Evolutionary conservation across 2,888 invertebrate species (phyloP).

Genomic region (Herminia tarsipennalis): DNA sequence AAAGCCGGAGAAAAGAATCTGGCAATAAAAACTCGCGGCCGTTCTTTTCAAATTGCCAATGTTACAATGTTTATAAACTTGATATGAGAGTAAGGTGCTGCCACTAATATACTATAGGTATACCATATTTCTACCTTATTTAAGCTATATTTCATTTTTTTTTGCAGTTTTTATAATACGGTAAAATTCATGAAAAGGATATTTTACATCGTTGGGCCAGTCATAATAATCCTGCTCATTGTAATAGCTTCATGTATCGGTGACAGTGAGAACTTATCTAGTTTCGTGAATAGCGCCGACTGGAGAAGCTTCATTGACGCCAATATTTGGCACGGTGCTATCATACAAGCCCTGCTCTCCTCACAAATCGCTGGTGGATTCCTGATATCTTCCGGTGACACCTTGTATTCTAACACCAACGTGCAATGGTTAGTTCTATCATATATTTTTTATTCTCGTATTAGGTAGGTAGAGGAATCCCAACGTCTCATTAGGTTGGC

Average conservation of each 20-base stretch:
- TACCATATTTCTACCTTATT: too few relatives aligned
- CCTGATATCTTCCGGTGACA: constrained; percentile 66
- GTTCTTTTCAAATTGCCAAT: too few relatives aligned
- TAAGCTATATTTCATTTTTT: background rate
- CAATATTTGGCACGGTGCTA: constrained; percentile 64
- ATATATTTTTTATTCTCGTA: too few relatives aligned
- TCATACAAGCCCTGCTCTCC: constrained; percentile 67
- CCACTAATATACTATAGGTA: too few relatives aligned
- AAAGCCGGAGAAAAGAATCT: too few relatives aligned
- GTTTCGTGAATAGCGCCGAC: constrained; percentile 44
- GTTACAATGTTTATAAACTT: too few relatives aligned
- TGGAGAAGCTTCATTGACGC: constrained; percentile 61
- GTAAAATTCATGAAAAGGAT: constrained; percentile 70
- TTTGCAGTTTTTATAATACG: constrained; percentile 70
- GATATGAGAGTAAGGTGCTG: too few relatives aligned
- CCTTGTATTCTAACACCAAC: constrained; percentile 64
- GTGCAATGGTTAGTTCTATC: constrained; percentile 65
- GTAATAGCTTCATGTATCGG: constrained; percentile 52
- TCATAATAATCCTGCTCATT: constrained; percentile 50
- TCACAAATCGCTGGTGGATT: constrained; percentile 71
- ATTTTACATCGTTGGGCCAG: constrained; percentile 60
- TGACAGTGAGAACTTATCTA: constrained; percentile 36
- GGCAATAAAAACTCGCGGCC: too few relatives aligned
- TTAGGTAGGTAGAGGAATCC: too few relatives aligned
- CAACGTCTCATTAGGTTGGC: too few relatives aligned